A percentile compares a stretch with the other conserved stretches of the same genome.
These are phyloP conservation scores for Actias luna DNA, from an alignment of 2,888 invertebrate species.

Conservation along the genomic window DNA sequence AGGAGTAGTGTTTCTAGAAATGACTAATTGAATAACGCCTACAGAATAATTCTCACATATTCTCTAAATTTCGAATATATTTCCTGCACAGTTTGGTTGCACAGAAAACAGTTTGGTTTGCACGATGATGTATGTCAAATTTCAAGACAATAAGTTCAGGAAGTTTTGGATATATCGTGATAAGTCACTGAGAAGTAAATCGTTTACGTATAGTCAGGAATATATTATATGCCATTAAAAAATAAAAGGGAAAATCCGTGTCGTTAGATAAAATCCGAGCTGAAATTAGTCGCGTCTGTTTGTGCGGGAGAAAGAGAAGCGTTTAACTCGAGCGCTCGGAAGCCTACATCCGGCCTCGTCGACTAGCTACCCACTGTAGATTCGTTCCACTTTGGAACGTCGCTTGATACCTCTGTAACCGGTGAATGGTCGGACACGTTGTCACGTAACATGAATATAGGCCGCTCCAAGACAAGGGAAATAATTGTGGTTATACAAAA, in stretches of 20 bases:
- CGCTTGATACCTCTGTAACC: slow-evolving; percentile 22
- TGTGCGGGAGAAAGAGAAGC: slow-evolving; percentile 35
- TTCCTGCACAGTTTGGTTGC: no score
- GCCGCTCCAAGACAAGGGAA: slow-evolving; percentile 7
- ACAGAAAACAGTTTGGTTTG: no score
- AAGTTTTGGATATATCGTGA: no score
- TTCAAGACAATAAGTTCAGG: no score
- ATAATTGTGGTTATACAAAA: slow-evolving; percentile 8
- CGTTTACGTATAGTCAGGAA: no score
- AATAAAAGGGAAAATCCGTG: slow-evolving; percentile 13
- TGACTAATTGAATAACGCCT: no score
- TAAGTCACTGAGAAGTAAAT: no score
- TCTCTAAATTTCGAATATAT: no score
- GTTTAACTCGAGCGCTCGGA: slow-evolving; percentile 52
- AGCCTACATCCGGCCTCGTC: slow-evolving; percentile 40
- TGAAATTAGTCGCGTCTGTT: slow-evolving; percentile 37
- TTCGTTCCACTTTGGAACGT: slow-evolving; percentile 27
- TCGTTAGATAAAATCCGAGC: slow-evolving; percentile 29
- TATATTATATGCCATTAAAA: no score
- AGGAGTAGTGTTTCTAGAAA: no score
- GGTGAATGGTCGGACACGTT: slow-evolving; percentile 24
- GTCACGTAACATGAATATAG: slow-evolving; percentile 26
- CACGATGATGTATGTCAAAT: no score
- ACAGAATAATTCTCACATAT: no score
- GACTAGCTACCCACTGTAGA: slow-evolving; percentile 21